Evolutionary conservation across 92 coral and sea anemone species (phyloP), one percentile per base, ranked within the genome.

Genomic region (Metridium senile): DNA sequence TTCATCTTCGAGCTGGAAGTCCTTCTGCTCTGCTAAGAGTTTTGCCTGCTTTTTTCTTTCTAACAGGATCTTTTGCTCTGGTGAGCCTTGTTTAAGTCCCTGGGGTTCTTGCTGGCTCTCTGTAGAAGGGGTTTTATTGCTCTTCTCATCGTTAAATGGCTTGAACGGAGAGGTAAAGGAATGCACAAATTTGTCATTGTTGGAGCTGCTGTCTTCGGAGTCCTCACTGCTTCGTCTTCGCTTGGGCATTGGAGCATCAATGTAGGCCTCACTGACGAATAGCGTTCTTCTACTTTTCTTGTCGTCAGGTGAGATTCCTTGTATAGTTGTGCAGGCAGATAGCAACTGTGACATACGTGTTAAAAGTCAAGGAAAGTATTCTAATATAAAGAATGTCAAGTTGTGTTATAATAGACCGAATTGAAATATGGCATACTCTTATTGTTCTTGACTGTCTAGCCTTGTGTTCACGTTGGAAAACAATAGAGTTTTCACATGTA

Each of bases 341-440:
- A 91, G 81, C 25, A 91, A 82, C 73, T 91, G 93, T 20, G 90
- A 89, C 97, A 91, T 91, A 57, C 93, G 92, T 89, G 74, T 68
- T 53, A 20, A 46, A 62, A 70, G 75, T 89, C 70, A 89, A 89
- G 91, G 91, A 69, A 16, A 30, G 72, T 9, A 67, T 30, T 4
- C 49, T n/a, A n/a, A n/a, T n/a, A n/a, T n/a, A n/a, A n/a, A n/a
- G n/a, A n/a, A n/a, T n/a, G n/a, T n/a, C n/a, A n/a, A n/a, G n/a
- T n/a, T n/a, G n/a, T n/a, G n/a, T n/a, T n/a, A n/a, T n/a, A n/a
- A n/a, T n/a, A n/a, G n/a, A n/a, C n/a, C n/a, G n/a, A n/a, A n/a
- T n/a, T n/a, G n/a, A n/a, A n/a, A n/a, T n/a, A n/a, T n/a, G n/a
- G n/a, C n/a, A n/a, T n/a, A n/a, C n/a, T n/a, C n/a, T n/a, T n/a